A percentile compares a stretch with the other conserved stretches of the same genome.
Conservation (phyloP, 2,113 vertebrate species). For the Polypterus bichir region DNA sequence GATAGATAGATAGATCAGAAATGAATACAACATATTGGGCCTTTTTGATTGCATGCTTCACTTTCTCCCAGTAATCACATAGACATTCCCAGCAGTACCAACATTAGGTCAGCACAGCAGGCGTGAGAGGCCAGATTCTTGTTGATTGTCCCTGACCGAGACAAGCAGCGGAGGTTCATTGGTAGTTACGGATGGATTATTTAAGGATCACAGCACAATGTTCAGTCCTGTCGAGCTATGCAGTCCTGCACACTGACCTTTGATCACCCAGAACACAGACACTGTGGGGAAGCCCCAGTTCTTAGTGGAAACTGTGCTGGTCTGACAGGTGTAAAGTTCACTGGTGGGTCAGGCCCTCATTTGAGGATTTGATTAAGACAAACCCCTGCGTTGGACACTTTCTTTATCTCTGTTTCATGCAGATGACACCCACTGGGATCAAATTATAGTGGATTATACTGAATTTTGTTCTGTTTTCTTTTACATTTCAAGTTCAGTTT, state of each 20-base stretch:
- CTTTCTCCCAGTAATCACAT: too few relatives aligned
- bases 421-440: conserved; percentile 1
- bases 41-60: too few relatives aligned
- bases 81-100: too few relatives aligned
- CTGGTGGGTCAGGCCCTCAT: not conserved
- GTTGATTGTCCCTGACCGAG: not conserved
- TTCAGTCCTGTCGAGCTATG: not conserved
- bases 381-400: not conserved
- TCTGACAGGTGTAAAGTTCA: conserved; percentile 12
- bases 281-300: not conserved
- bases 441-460: not conserved
- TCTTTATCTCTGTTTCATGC: not conserved
- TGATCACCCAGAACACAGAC: not conserved
- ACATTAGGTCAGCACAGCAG: not conserved
- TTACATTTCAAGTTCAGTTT: too few relatives aligned
- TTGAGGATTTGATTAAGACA: not conserved
- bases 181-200: not conserved
- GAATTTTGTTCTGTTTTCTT: too few relatives aligned
- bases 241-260: not conserved
- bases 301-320: not conserved
- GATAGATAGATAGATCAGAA: too few relatives aligned
- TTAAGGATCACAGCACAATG: not conserved
- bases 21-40: too few relatives aligned
- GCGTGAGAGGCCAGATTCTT: not conserved
- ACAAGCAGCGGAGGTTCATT: not conserved